Base-by-base conservation (phyloP, 2,888 invertebrate species). In the Eilema depressum region DNA sequence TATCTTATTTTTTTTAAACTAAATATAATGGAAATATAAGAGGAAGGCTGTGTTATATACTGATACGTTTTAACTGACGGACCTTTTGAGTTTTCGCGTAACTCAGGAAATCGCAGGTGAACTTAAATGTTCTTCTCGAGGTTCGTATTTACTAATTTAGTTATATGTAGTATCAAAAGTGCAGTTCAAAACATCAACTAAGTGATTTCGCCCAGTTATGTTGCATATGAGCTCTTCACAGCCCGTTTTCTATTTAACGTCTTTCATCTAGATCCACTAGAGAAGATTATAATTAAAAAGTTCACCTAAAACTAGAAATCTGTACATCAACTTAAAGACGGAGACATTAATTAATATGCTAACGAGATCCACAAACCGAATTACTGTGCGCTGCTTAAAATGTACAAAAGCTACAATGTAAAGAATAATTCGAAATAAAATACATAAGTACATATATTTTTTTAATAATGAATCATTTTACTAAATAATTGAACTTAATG, bases 231-330 rank as follows among this genome's bases (percentile, higher is more conserved):
- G 59, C 14, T 17, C 23, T 26, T 59, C 59, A 26, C 59, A 25
- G 59, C 59, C 23, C 57, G 57, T 14, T 14, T 3, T 26, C n/a
- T n/a, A 53, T n/a, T 53, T 68, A 17, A 41, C 17, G 25, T 41
- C 17, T 41, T 41, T 53, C 28, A 37, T 63, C 60, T 60, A 71
- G 66, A 33, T 66, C 72, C 63, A 63, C 69, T 75, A 78, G 69
- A 70, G 63, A 78, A 65, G 69, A 53, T 28, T 41, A 67, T 11
- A 68, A 66, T 63, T 62, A 71, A 70, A 66, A 80, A 14, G 59
- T 47, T 60, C 57, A 65, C 25, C 57, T 81, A 76, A 70, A 63
- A 37, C 76, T 76, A 74, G 26, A 72, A 41, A 72, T 47, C 69
- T 76, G 66, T 73, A 73, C 72, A 72, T 57, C 30, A 23, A 70